Percentiles rank a stretch among this genome's conserved stretches.
phyloP scores from a whole-genome alignment of 2,113 vertebrate species.

The Bolborhynchus lineola region DNA sequence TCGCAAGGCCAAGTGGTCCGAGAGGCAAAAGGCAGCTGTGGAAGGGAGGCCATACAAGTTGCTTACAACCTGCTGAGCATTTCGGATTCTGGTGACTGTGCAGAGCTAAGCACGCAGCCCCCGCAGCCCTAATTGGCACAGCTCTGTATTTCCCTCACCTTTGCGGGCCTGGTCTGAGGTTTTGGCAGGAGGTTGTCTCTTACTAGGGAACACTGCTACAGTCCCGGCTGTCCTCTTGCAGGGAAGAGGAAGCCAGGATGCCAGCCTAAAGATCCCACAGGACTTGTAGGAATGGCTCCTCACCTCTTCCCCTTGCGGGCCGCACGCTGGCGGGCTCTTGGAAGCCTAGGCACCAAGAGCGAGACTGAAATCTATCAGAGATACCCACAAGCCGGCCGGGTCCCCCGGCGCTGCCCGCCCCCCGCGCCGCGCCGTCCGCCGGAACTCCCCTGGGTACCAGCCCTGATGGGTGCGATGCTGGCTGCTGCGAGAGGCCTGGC shows the following conservation, averaged over 20 bases:
- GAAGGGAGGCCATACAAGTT: background rate
- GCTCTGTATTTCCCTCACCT: background rate
- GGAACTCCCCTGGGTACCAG: background rate
- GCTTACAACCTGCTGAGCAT: background rate
- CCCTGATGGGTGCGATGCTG: background rate
- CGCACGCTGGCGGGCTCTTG: background rate
- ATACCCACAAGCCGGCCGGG: background rate
- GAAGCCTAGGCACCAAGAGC: background rate
- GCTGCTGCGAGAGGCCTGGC: constrained; percentile 9
- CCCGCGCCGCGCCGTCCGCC: background rate
- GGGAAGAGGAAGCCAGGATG: background rate
- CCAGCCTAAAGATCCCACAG: background rate
- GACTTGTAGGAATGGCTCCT: background rate
- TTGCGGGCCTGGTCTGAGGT: background rate
- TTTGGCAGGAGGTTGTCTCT: background rate
- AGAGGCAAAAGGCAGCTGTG: background rate
- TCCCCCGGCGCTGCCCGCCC: background rate
- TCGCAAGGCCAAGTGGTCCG: background rate
- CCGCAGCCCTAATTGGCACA: background rate
- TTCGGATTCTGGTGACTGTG: background rate
- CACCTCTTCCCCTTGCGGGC: background rate
- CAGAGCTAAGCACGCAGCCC: background rate
- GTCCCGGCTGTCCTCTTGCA: background rate
- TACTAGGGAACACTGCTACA: background rate
- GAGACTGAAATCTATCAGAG: background rate